These are phyloP conservation scores for Limulus polyphemus DNA, from an alignment of 2,888 invertebrate genomes.

Conservation along the genomic window DNA sequence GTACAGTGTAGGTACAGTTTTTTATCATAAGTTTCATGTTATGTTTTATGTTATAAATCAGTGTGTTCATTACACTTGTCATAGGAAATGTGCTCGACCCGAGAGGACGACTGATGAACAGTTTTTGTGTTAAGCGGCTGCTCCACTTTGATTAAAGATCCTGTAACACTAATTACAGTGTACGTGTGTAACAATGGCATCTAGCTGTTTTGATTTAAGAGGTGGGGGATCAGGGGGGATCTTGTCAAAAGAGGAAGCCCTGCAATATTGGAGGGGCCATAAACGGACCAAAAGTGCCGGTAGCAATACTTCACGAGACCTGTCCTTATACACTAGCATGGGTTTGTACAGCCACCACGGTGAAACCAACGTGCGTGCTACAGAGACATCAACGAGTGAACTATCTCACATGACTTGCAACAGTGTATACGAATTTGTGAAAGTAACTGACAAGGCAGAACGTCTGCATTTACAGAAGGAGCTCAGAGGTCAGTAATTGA, in stretches of 20 bases:
- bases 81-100: too few species aligned
- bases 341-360: constrained; percentile 26
- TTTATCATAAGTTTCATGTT: too few species aligned
- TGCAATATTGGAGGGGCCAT: constrained; percentile 22
- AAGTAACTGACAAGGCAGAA: background rate
- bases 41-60: too few species aligned
- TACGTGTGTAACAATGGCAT: constrained; percentile 11
- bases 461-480: background rate
- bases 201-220: constrained; percentile 22
- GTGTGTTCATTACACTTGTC: too few species aligned
- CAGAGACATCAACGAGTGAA: constrained; percentile 11
- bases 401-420: constrained; percentile 1
- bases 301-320: constrained; percentile 23
- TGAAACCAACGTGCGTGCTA: constrained; percentile 8
- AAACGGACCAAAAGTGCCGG: constrained; percentile 27
- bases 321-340: constrained; percentile 25
- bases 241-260: constrained; percentile 19
- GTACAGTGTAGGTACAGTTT: too few species aligned
- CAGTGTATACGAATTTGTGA: constrained; percentile 1
- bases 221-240: constrained; percentile 12
- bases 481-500: background rate
- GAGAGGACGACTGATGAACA: too few species aligned
- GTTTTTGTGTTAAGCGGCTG: too few species aligned
- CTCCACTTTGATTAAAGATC: too few species aligned
- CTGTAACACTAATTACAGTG: too few species aligned